Evolutionary conservation across 2,113 vertebrate genomes (phyloP).

Genomic region (Bos taurus): ARS-UCD2.0 NC_037341.1:52782501-52783000

Average conservation of each 20-base stretch:
- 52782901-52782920: background rate
- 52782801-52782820: background rate
- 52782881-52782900: background rate
- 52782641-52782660: background rate
- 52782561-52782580: background rate
- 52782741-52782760: background rate
- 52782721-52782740: background rate
- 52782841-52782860: background rate
- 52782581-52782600: background rate
- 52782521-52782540: background rate
- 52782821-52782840: background rate
- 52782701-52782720: background rate
- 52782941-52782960: background rate
- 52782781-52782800: background rate
- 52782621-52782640: background rate
- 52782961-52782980: background rate
- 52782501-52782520: background rate
- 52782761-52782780: background rate
- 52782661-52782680: background rate
- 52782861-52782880: background rate
- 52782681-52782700: background rate
- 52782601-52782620: background rate
- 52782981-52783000: background rate
- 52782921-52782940: background rate
- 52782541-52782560: background rate